Conservation (phyloP, 1,140 invertebrate genomes). For the Diachasma alloeum region DNA sequence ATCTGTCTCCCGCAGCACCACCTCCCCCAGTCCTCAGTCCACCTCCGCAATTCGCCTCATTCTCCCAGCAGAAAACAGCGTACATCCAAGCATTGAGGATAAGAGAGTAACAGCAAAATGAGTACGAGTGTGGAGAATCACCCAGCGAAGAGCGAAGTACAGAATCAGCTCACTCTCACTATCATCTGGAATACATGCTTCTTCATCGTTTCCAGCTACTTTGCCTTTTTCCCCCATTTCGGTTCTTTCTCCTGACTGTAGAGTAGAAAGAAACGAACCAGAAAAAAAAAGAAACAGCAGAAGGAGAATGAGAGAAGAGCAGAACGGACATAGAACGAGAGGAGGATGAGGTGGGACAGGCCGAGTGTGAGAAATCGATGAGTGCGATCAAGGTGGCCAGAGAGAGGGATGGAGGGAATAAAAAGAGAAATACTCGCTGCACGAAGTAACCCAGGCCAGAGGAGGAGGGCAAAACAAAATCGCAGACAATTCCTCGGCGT, state of each 20-base stretch:
- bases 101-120: neutral
- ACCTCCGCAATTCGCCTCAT: neutral
- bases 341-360: constrained; percentile 16
- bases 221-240: constrained; percentile 23
- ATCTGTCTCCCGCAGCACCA: constrained; percentile 39
- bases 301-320: constrained; percentile 20
- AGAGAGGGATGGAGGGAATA: neutral
- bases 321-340: constrained; percentile 16
- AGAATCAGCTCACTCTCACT: constrained; percentile 8
- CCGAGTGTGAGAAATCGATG: constrained; percentile 64
- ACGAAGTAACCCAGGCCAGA: neutral
- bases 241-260: constrained; percentile 12
- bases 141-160: neutral
- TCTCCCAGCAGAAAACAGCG: constrained; percentile 1
- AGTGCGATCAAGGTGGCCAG: constrained; percentile 56
- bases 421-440: constrained; percentile 9
- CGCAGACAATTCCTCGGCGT: constrained; percentile 52
- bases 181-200: constrained; percentile 14
- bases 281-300: constrained; percentile 18
- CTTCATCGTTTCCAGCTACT: constrained; percentile 21
- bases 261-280: neutral
- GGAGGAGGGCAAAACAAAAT: constrained; percentile 51
- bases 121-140: neutral
- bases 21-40: neutral
- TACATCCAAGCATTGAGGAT: constrained; percentile 8